Evolutionary conservation across 1,140 invertebrate species (phyloP), one percentile per base, ranked within the genome.

Genomic region (Sycobia sp.): DNA sequence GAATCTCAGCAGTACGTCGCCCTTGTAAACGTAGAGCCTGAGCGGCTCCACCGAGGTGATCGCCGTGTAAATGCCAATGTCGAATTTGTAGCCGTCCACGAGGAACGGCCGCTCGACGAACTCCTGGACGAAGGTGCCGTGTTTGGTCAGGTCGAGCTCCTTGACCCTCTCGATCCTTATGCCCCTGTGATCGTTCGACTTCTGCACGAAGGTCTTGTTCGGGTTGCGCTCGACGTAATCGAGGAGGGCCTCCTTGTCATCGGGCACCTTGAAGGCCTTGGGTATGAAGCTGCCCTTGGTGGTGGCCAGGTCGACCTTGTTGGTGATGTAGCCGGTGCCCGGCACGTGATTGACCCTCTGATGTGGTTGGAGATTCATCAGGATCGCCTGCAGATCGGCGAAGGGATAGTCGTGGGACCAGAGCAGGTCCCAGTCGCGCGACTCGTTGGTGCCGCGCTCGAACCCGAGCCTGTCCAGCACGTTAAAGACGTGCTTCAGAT

Each of bases 361-460:
- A 80, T 92, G 81, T 8, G 84, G 71, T 69, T 88, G 87, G 14
- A 96, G 73, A 68, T 84, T 84, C 59, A 81, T 85, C 11, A 93
- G 72, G 64, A 84, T 75, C 0, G 85, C 73, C 25, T 87, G 82
- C 3, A 92, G 70, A 1, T 77, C 79, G 41, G 84, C 82, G 73
- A 96, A 97, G 3, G 95, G 95, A 79, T 95, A 98, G 72, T 96
- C 92, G 78, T 97, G 93, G 2, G 94, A 89, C 96, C 96, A 98
- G 5, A 98, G 75, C 4, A 97, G 80, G 74, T 91, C 87, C 94
- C 94, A 97, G n/a, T 89, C 81, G n/a, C n/a, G n/a, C 0, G 82
- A 79, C 9, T 84, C 76, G 57, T 88, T 84, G 7, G 79, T 81
- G 11, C 83, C 85, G 58, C 87, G 78, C 53, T 85, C 75, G 72